Conservation (phyloP, 2,888 invertebrate genomes). For the Chrysolina haemoptera region DNA sequence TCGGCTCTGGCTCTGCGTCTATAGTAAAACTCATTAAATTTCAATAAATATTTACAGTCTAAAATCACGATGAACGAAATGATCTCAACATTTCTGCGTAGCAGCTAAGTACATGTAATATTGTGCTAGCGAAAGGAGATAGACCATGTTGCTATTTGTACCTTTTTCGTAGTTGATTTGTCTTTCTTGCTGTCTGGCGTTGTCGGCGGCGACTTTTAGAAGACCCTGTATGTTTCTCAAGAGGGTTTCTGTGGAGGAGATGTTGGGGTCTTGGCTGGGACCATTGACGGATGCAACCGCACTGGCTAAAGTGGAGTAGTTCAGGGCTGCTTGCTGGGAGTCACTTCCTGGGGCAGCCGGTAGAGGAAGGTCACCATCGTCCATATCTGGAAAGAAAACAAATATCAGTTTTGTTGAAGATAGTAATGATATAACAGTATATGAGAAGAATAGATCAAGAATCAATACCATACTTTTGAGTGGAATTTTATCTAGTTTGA, state of each 20-base stretch:
- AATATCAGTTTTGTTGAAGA: background rate
- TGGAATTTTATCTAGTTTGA: no score
- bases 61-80: conserved; percentile 36
- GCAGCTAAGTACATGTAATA: conserved; percentile 71
- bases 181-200: conserved; percentile 95
- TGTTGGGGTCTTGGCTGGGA: conserved; percentile 73
- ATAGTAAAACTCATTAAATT: conserved; percentile 27
- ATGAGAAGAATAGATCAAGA: no score
- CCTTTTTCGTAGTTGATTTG: conserved; percentile 98
- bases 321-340: conserved; percentile 81
- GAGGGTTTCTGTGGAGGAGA: conserved; percentile 93
- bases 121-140: conserved; percentile 69
- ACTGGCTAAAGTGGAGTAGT: conserved; percentile 84
- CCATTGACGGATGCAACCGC: conserved; percentile 75
- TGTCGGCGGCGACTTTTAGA: conserved; percentile 97
- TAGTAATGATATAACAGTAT: background rate
- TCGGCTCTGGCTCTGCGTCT: no score
- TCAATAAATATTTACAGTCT: conserved; percentile 47
- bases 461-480: no score
- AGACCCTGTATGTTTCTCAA: conserved; percentile 96
- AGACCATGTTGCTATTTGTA: conserved; percentile 74
- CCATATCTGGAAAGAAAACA: conserved; percentile 75
- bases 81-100: conserved; percentile 68
- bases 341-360: conserved; percentile 73
- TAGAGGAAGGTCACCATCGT: conserved; percentile 81